Percentiles rank a stretch among this genome's conserved stretches.
Conservation (phyloP, 2,888 invertebrate species). For the Aporophyla lueneburgensis region DNA sequence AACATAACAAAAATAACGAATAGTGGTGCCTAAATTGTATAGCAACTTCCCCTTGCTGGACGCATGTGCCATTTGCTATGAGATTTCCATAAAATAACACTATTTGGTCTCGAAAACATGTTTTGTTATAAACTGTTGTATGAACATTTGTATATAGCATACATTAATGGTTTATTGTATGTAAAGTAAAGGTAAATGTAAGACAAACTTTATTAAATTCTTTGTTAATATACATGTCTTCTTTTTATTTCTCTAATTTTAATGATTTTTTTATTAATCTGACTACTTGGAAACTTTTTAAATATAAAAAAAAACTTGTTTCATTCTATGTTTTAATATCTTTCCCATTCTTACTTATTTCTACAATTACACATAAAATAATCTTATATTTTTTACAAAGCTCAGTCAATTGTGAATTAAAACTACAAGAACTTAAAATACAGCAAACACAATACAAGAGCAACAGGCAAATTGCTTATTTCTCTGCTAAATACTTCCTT, state of each 20-base stretch:
- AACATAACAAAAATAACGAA: slow-evolving; percentile 51
- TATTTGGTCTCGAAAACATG: slow-evolving; percentile 58
- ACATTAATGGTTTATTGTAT: slow-evolving; percentile 76
- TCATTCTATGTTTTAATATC: not conserved
- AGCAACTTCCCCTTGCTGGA: slow-evolving; percentile 27
- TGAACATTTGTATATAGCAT: slow-evolving; percentile 80
- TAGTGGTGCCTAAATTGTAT: slow-evolving; percentile 65
- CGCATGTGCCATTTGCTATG: slow-evolving; percentile 56
- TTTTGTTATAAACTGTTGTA: slow-evolving; percentile 72
- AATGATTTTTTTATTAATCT: not conserved
- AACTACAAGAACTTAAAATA: not conserved
- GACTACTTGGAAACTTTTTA: not conserved
- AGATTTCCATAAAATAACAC: slow-evolving; percentile 36
- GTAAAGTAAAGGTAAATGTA: slow-evolving; percentile 82
- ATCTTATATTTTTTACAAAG: not conserved
- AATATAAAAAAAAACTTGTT: not conserved
- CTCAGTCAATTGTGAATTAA: not conserved
- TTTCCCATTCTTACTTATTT: not conserved
- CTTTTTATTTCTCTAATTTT: slow-evolving; percentile 60
- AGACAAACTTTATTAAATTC: slow-evolving; percentile 88
- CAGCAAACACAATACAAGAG: not conserved
- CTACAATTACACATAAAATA: not conserved
- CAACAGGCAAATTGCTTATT: not conserved
- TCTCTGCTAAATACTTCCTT: not conserved
- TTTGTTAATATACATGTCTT: slow-evolving; percentile 82